Percentiles rank a stretch among this genome's conserved stretches.
Evolutionary conservation across 2,113 vertebrate species (phyloP).

Genomic region (Tiliqua scincoides): DNA sequence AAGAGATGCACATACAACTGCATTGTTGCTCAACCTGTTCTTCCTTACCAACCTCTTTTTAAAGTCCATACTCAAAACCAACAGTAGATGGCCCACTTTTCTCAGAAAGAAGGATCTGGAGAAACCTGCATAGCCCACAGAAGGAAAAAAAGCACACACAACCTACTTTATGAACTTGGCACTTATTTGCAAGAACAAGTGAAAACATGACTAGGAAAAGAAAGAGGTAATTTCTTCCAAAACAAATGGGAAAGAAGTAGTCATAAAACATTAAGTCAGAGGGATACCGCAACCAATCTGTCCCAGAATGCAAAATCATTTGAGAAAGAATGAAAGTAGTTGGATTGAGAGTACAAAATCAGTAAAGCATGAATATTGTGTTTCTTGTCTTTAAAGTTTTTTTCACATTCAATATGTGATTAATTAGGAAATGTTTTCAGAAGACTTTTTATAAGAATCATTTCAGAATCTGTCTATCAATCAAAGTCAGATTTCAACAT

Average conservation of each 20-base stretch:
- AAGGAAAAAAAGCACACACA: constrained; percentile 52
- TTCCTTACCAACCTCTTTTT: constrained; percentile 3
- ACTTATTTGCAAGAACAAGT: constrained; percentile 36
- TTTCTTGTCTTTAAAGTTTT: not conserved
- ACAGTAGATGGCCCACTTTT: constrained; percentile 82
- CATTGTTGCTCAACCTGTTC: not conserved
- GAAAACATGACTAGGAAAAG: constrained; percentile 59
- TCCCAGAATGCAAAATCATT: constrained; percentile 53
- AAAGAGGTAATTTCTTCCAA: constrained; percentile 56
- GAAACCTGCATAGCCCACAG: constrained; percentile 37
- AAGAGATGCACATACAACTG: not conserved
- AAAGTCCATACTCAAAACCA: constrained; percentile 72
- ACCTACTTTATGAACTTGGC: constrained; percentile 61
- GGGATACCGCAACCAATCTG: constrained; percentile 51
- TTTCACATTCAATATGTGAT: not conserved
- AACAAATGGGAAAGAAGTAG: constrained; percentile 65
- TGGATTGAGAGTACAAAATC: constrained; percentile 65
- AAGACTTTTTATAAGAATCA: constrained; percentile 59
- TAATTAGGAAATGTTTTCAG: constrained; percentile 51
- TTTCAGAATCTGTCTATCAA: constrained; percentile 55
- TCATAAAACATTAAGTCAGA: constrained; percentile 65
- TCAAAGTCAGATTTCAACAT: not conserved
- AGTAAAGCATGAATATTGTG: constrained; percentile 44
- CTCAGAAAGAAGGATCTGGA: constrained; percentile 71
- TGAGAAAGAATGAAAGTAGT: constrained; percentile 64